phyloP scores from a whole-genome alignment of 2,888 invertebrate genomes.

The Chesias legatella region DNA sequence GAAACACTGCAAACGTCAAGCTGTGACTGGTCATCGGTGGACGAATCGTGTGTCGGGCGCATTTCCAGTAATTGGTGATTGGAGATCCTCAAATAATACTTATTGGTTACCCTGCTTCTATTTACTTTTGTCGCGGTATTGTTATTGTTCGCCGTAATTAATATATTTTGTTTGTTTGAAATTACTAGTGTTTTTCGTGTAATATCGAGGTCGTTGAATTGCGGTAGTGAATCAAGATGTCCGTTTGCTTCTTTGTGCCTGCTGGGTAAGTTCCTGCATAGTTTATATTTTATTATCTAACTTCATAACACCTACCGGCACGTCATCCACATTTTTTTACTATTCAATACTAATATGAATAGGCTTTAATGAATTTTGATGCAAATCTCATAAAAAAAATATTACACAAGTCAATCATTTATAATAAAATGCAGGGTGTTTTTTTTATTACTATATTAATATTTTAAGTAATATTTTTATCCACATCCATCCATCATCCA shows the following conservation, averaged over 20 bases:
- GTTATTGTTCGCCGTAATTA: constrained; percentile 45
- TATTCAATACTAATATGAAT: no score
- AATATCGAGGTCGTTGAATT: constrained; percentile 43
- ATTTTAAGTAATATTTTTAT: no score
- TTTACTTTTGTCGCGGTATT: constrained; percentile 62
- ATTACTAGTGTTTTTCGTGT: constrained; percentile 33
- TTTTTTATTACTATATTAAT: no score
- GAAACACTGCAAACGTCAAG: constrained; percentile 64
- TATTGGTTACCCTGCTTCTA: constrained; percentile 74
- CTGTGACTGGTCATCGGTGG: constrained; percentile 79
- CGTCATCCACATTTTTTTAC: no score
- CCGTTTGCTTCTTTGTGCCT: constrained; percentile 85
- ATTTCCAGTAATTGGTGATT: constrained; percentile 80
- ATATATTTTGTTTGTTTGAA: constrained; percentile 41
- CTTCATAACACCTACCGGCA: background rate
- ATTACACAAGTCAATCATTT: no score
- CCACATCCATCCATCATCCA: no score
- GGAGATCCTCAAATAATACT: constrained; percentile 78
- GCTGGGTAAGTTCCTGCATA: constrained; percentile 82
- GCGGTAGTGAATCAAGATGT: constrained; percentile 75
- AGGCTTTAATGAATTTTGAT: no score
- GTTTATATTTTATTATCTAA: constrained; percentile 26
- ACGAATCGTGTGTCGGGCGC: constrained; percentile 80
- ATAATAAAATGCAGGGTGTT: no score
- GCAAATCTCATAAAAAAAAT: no score